Evolutionary conservation across 2,797 vertebrate species (phyloP).

Genomic region (Pogoniulus pusillus): DNA sequence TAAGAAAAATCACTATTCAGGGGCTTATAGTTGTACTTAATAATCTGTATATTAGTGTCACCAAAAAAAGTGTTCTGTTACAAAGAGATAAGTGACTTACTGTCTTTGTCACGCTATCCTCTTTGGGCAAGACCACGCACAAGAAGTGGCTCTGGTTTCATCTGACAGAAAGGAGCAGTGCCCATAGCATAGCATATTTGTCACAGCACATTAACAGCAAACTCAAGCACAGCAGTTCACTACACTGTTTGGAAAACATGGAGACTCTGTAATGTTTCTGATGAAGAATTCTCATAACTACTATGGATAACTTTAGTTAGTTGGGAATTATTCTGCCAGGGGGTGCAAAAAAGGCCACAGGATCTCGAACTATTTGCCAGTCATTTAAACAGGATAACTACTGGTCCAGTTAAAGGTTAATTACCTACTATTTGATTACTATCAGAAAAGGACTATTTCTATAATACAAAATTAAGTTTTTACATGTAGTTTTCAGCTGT

Average conservation of each 20-base stretch:
- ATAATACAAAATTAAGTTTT: not conserved
- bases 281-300: not conserved
- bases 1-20: accelerated
- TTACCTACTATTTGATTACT: not conserved
- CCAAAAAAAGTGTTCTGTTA: not conserved
- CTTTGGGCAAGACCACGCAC: not conserved
- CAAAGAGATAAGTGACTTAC: not conserved
- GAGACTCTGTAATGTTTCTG: not conserved
- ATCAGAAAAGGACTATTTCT: not conserved
- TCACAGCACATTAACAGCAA: not conserved
- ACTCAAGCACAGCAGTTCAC: no score
- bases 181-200: not conserved
- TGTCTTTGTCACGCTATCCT: not conserved
- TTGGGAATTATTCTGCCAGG: not conserved
- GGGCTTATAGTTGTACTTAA: not conserved
- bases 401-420: not conserved
- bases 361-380: not conserved
- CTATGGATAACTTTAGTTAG: not conserved
- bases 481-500: not conserved
- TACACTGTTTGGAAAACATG: not conserved
- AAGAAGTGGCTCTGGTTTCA: not conserved
- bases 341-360: not conserved
- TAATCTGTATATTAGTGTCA: not conserved
- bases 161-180: not conserved
- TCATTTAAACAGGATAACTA: not conserved